phyloP scores from a whole-genome alignment of 2,113 vertebrate genomes.

The Lycaon pictus region DNA sequence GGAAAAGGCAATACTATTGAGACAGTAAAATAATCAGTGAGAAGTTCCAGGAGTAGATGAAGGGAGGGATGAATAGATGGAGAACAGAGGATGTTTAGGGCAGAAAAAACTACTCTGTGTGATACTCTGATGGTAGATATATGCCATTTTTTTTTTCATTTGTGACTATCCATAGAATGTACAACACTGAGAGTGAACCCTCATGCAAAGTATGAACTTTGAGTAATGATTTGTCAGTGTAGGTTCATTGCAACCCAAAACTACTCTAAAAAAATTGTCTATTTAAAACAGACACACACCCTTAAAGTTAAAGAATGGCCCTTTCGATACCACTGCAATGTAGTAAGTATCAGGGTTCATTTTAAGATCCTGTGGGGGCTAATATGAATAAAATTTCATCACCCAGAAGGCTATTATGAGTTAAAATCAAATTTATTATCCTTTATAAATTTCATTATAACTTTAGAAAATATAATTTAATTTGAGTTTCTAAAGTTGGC shows the following conservation, averaged over 20 bases:
- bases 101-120: background rate
- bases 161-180: background rate
- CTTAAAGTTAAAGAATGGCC: background rate
- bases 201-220: background rate
- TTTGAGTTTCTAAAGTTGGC: background rate
- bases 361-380: background rate
- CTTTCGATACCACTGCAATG: background rate
- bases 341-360: background rate
- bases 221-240: background rate
- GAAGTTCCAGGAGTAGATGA: background rate
- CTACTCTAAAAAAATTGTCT: background rate
- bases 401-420: conserved; percentile 25
- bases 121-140: background rate
- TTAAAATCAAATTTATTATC: conserved; percentile 17
- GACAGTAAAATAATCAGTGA: background rate
- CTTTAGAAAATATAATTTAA: conserved; percentile 44
- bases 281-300: background rate
- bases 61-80: background rate
- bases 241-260: background rate
- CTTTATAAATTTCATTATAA: conserved; percentile 51
- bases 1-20: background rate
- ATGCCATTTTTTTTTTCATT: background rate
- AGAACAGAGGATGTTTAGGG: background rate
- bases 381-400: background rate
- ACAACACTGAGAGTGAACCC: background rate